Conservation (phyloP, 2,113 vertebrate species). For the Tursiops truncatus region DNA sequence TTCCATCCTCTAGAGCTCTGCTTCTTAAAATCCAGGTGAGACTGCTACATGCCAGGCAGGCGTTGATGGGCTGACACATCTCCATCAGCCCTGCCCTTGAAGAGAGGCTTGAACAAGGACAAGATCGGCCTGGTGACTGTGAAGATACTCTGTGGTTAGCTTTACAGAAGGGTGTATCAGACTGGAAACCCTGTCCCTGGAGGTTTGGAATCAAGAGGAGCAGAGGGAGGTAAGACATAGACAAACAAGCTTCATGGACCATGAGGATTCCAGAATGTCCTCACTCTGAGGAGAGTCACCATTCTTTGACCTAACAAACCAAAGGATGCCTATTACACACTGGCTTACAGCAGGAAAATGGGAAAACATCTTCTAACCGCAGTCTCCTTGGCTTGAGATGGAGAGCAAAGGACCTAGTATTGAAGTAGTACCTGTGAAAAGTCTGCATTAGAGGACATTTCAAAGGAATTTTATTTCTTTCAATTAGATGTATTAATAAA, state of each 20-base stretch:
- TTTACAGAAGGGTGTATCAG: neutral
- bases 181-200: neutral
- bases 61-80: neutral
- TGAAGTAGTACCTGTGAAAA: neutral
- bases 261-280: neutral
- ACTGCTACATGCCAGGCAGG: neutral
- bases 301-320: neutral
- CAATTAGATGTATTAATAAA: constrained; percentile 30
- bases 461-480: neutral
- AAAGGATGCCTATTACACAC: neutral
- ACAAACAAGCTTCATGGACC: neutral
- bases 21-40: neutral
- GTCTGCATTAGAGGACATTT: neutral
- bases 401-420: neutral
- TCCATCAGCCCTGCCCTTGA: neutral
- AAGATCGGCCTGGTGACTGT: neutral
- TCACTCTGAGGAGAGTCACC: neutral
- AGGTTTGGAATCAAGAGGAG: neutral
- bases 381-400: neutral
- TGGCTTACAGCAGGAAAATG: neutral
- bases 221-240: neutral
- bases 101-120: neutral
- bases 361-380: neutral
- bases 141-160: neutral
- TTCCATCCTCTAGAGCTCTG: neutral